These are phyloP conservation scores for Drosophila mettleri DNA, from an alignment of 2,888 invertebrate genomes.

Conservation along the genomic window DNA sequence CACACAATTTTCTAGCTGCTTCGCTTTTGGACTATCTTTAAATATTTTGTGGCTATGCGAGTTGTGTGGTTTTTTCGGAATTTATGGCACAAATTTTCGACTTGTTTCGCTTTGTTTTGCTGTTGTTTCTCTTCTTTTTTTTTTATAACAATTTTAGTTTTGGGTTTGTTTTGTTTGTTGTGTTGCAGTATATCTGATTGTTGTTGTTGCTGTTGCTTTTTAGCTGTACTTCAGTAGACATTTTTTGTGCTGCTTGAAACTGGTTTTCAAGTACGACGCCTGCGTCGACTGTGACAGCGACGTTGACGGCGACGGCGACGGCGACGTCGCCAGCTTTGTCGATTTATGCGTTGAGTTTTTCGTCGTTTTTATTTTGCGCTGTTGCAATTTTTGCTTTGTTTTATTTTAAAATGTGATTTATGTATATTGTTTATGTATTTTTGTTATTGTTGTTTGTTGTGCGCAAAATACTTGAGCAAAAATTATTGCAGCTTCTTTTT, in stretches of 20 bases:
- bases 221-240: slow-evolving; percentile 75
- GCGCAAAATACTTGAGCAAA: slow-evolving; percentile 72
- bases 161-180: slow-evolving; percentile 53
- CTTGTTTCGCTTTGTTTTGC: slow-evolving; percentile 11
- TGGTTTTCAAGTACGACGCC: slow-evolving; percentile 77
- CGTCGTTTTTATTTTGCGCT: slow-evolving; percentile 52
- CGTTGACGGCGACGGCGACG: slow-evolving; percentile 14
- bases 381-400: slow-evolving; percentile 78
- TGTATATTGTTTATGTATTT: slow-evolving; percentile 65
- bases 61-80: slow-evolving; percentile 25
- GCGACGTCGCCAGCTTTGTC: slow-evolving; percentile 33
- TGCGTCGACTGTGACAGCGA: slow-evolving; percentile 9
- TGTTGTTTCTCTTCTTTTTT: slow-evolving; percentile 8
- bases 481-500: slow-evolving; percentile 77
- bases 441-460: slow-evolving; percentile 36
- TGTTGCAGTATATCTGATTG: slow-evolving; percentile 39
- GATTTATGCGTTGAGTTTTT: slow-evolving; percentile 75
- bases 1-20: slow-evolving; percentile 8
- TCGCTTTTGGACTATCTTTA: slow-evolving; percentile 16
- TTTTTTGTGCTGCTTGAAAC: slow-evolving; percentile 56
- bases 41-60: slow-evolving; percentile 35
- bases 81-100: slow-evolving; percentile 36
- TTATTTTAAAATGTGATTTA: slow-evolving; percentile 77
- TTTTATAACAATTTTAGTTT: slow-evolving; percentile 31
- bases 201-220: slow-evolving; percentile 57